Percentiles rank a stretch among this genome's conserved stretches.
Evolutionary conservation across 2,797 vertebrate species (phyloP).

Genomic region (Perdix hodgsoniae): DNA sequence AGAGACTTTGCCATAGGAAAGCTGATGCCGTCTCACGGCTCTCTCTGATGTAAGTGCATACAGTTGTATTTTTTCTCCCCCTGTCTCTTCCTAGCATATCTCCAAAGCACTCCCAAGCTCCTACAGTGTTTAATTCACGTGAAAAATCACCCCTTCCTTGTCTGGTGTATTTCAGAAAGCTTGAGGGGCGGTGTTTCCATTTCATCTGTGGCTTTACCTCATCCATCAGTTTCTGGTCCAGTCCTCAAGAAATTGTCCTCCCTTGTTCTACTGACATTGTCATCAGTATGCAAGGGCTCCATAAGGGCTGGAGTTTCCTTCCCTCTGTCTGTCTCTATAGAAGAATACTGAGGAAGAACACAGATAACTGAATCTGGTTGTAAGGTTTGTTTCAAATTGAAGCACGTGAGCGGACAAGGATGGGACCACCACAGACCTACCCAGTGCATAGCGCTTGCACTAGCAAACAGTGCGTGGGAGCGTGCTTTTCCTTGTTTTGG

Average conservation of each 20-base stretch:
- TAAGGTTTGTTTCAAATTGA: neutral
- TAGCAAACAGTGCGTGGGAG: neutral
- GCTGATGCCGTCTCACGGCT: neutral
- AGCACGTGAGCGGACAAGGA: neutral
- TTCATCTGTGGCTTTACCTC: neutral
- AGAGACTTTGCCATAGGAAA: neutral
- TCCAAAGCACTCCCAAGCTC: neutral
- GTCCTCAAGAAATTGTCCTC: neutral
- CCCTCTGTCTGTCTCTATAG: neutral
- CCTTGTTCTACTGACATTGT: neutral
- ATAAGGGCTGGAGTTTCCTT: neutral
- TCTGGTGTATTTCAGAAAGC: neutral
- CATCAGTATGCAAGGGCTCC: neutral
- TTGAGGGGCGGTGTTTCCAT: neutral
- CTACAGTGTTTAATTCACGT: neutral
- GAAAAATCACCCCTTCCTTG: neutral
- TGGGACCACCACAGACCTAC: neutral
- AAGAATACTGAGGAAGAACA: neutral
- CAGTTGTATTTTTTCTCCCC: neutral
- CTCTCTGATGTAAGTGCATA: neutral
- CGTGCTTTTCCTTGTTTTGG: neutral
- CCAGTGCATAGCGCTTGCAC: fast-evolving
- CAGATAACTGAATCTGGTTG: neutral
- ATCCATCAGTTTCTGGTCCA: neutral
- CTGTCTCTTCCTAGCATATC: neutral